Conservation (phyloP, 2,797 vertebrate species). For the Dendrocincla tyrannina region DNA sequence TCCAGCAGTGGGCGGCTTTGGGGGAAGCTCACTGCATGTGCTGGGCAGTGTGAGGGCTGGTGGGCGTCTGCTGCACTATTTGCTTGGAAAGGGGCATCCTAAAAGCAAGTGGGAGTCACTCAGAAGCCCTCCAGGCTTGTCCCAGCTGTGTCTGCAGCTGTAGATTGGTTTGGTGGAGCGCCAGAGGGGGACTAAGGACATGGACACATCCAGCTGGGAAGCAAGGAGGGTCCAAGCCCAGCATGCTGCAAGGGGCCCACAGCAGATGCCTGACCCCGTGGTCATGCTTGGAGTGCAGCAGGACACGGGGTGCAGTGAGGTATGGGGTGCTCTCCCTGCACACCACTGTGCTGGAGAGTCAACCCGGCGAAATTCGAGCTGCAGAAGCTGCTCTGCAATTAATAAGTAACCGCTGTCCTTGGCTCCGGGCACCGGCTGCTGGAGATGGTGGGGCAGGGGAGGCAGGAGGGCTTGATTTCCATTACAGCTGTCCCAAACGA, state of each 20-base stretch:
- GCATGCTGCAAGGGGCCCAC: accelerated
- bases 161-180: not conserved
- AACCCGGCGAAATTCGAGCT: not conserved
- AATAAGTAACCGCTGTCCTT: constrained; percentile 23
- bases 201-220: not conserved
- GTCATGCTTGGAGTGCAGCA: not conserved
- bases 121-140: not conserved
- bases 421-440: not conserved
- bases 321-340: not conserved
- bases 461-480: not conserved
- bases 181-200: not conserved
- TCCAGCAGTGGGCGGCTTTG: accelerated
- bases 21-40: not conserved
- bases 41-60: not conserved
- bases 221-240: not conserved
- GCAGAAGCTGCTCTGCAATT: not conserved
- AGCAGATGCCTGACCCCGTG: accelerated
- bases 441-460: not conserved
- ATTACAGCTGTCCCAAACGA: not conserved
- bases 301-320: not conserved
- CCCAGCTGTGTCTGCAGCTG: not conserved
- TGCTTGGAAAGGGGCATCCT: not conserved
- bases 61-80: not conserved
- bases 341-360: accelerated
- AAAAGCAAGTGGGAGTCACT: not conserved